Base-by-base conservation (phyloP, 2,113 vertebrate genomes). In the Oceanites oceanicus region DNA sequence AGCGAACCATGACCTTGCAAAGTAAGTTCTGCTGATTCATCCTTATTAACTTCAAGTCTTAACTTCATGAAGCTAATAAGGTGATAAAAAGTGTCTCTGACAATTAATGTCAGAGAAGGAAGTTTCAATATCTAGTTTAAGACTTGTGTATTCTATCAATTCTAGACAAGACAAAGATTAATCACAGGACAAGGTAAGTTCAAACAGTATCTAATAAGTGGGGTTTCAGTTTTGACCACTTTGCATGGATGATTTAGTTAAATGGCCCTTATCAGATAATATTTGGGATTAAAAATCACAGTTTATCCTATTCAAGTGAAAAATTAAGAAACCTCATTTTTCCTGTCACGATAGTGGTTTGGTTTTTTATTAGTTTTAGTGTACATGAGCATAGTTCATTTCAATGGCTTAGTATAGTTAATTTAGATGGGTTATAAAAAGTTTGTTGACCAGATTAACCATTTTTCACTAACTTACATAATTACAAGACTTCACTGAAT, bases 161-260 rank as follows among this genome's bases (percentile, higher is more conserved):
- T 53, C 16, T n/a, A 47, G 36, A 65, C 26, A 53, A 76, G 3
- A 45, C n/a, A 45, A 49, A 88, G 10, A 15, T 71, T 85, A 40
- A 71, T n/a, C 44, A 72, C 21, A 50, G 58, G 15, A 61, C 18
- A 59, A 49, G 10, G 2, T 13, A 55, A 2, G 9, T 63, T 26
- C 47, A 27, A 86, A 23, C 2, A 12, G 15, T 15, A 38, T 10
- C 13, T 36, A 23, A 45, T 3, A 20, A 4, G 5, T 19, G 9
- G 2, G 6, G 4, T 2, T 47, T 36, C 20, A 7, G 14, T 75
- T 92, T 10, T 55, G 23, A 83, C 34, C 23, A 44, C 13, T 63
- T 55, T 1, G 38, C 3, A 3, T 7, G 6, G 9, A 85, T 19
- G 14, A 3, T 0, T 70, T 47, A 15, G 11, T 22, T 53, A 63